These are phyloP conservation scores for Theocolax elegans DNA, from an alignment of 1,140 invertebrate genomes.

Conservation along the genomic window DNA sequence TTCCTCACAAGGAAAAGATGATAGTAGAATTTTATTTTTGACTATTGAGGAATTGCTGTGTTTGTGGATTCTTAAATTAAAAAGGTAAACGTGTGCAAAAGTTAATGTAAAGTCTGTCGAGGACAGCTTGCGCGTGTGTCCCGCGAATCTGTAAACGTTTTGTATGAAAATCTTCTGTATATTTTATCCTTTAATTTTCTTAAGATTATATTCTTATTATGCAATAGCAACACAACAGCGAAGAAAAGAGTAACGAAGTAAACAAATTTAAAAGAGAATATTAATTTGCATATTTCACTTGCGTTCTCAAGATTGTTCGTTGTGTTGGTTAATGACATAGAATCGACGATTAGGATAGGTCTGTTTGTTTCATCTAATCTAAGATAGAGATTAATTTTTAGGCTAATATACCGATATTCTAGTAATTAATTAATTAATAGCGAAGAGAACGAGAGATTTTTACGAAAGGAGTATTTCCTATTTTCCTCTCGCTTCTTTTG, in stretches of 20 bases:
- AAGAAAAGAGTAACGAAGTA: constrained; percentile 33
- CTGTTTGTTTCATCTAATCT: constrained; percentile 41
- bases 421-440: constrained; percentile 32
- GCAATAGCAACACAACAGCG: constrained; percentile 45
- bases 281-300: constrained; percentile 25
- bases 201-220: constrained; percentile 54
- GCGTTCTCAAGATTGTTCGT: constrained; percentile 24
- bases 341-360: constrained; percentile 40
- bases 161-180: constrained; percentile 65
- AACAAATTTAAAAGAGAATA: constrained; percentile 17
- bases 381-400: constrained; percentile 39
- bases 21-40: constrained; percentile 38
- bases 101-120: constrained; percentile 55
- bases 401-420: constrained; percentile 25
- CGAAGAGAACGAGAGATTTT: constrained; percentile 39
- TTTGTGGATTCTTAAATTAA: constrained; percentile 30
- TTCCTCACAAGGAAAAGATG: constrained; percentile 13
- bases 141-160: constrained; percentile 57
- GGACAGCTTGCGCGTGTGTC: constrained; percentile 56
- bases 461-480: constrained; percentile 30
- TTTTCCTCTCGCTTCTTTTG: constrained; percentile 32
- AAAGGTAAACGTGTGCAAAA: constrained; percentile 25
- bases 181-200: constrained; percentile 65
- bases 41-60: constrained; percentile 27
- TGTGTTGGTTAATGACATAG: constrained; percentile 41